Percentiles rank a stretch among this genome's conserved stretches.
Conservation (phyloP, 2,888 invertebrate species). For the Apamea epomidion region DNA sequence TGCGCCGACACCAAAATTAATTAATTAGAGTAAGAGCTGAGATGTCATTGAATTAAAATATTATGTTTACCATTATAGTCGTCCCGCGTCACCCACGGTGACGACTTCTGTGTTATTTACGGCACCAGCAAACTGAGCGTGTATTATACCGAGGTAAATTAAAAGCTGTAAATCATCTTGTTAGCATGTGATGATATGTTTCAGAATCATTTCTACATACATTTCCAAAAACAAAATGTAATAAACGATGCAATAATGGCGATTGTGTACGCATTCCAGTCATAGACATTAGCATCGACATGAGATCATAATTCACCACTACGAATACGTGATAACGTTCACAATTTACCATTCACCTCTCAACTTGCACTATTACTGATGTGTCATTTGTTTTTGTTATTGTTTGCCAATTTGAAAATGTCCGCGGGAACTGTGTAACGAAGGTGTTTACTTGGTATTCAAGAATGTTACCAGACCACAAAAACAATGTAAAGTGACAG, state of each 20-base stretch:
- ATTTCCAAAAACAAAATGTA: conserved; percentile 6
- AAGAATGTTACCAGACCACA: conserved; percentile 21
- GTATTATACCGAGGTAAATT: background rate
- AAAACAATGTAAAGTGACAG: conserved; percentile 41
- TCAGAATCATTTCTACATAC: background rate
- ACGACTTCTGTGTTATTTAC: background rate
- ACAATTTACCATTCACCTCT: conserved; percentile 33
- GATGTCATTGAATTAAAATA: background rate
- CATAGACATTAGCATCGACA: conserved; percentile 24
- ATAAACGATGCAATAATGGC: conserved; percentile 5
- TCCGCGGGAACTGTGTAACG: conserved; percentile 45
- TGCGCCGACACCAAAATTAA: background rate
- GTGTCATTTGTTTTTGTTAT: conserved; percentile 48
- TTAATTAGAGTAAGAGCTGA: background rate
- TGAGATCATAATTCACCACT: conserved; percentile 37
- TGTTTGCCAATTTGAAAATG: conserved; percentile 41
- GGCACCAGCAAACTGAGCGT: background rate
- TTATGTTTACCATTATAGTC: background rate
- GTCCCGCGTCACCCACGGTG: too few species aligned
- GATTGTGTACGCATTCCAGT: conserved; percentile 35
- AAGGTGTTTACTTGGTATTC: conserved; percentile 26
- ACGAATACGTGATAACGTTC: conserved; percentile 27
- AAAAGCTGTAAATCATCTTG: background rate
- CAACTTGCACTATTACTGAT: conserved; percentile 43
- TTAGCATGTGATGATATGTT: background rate